Evolutionary conservation across 2,888 invertebrate species (phyloP).

Genomic region (Orthonevra nobilis): DNA sequence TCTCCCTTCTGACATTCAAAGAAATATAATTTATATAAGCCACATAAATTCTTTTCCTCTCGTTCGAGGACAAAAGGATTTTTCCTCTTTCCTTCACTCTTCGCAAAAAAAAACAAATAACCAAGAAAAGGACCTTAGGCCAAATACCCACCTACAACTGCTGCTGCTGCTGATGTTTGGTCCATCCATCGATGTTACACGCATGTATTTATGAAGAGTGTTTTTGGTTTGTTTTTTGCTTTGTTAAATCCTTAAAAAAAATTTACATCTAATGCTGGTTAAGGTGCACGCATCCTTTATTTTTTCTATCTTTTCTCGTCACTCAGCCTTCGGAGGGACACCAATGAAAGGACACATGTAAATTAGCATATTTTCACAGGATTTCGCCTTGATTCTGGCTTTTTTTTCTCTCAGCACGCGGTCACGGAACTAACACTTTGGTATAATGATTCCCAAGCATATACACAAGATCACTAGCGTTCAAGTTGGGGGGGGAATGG

Average conservation of each 20-base stretch:
- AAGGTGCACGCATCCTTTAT: slow-evolving; percentile 47
- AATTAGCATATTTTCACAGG: slow-evolving; percentile 57
- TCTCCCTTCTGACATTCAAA: slow-evolving; percentile 26
- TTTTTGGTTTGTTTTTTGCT: not conserved
- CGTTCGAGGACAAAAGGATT: slow-evolving; percentile 56
- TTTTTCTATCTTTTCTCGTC: slow-evolving; percentile 1
- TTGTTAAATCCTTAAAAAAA: slow-evolving; percentile 56
- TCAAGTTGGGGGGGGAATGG: too few relatives aligned
- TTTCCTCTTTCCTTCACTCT: slow-evolving; percentile 13
- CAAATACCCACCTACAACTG: slow-evolving; percentile 35
- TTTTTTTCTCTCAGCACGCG: too few relatives aligned
- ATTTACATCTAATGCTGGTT: slow-evolving; percentile 38
- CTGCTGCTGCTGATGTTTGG: too few relatives aligned
- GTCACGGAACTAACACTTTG: slow-evolving; percentile 39
- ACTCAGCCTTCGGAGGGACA: slow-evolving; percentile 43
- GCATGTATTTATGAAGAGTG: too few relatives aligned
- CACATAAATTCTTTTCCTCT: slow-evolving; percentile 60
- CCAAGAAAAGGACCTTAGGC: slow-evolving; percentile 5
- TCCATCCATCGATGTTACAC: slow-evolving; percentile 28
- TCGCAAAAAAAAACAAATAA: slow-evolving; percentile 4
- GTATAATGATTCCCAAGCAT: slow-evolving; percentile 24
- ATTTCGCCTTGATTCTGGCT: slow-evolving; percentile 16
- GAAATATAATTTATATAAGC: slow-evolving; percentile 66
- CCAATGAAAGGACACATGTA: slow-evolving; percentile 31
- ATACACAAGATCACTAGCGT: slow-evolving; percentile 11